Evolutionary conservation across 2,113 vertebrate species (phyloP), one percentile per base, ranked within the genome.

Genomic region (Calyptommatus sinebrachiatus): DNA sequence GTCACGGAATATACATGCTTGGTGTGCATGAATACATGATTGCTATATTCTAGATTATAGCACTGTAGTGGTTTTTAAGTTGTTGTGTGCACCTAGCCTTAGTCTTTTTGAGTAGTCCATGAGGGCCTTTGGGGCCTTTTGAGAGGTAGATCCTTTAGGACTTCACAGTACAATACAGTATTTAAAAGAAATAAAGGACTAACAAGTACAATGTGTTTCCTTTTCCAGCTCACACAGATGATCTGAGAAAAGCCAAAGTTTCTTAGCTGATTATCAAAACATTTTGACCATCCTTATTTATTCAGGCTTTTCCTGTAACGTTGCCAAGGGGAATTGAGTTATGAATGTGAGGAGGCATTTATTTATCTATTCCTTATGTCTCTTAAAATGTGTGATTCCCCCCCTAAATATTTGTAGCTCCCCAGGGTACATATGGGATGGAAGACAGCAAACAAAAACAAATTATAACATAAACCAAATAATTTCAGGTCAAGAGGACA

Each of bases 311-410:
- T 87, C 69, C 76, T 79, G 76, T 88, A 74, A 90, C 67, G 62
- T 73, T 71, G 76, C 82, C 73, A 69, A 20, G 65, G 76, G 81
- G 88, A 87, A 76, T 60, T 67, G 78, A 81, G 82, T 68, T 80
- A 83, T 60, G 50, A 6, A 87, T 69, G 53, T 57, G 53, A 3
- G 0, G 66, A 76, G 67, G 85, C 46, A 88, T 65, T 46, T 86
- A 72, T 3, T 0, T 68, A 67, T 73, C 77, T 86, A 70, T 85
- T 92, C 79, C 20, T 79, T 71, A 62, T 18, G 50, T 45, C 86
- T 90, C 85, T 90, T 84, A 90, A 90, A 88, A 2, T 65, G 46
- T 74, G 14, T 48, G 65, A 83, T 69, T 76, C 48, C n/a, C 83
- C 18, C 18, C 80, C 71, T 35, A 76, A 84, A 85, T 28, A 85